Evolutionary conservation across 1,140 invertebrate species (phyloP).

Genomic region (Neodiprion lecontei): DNA sequence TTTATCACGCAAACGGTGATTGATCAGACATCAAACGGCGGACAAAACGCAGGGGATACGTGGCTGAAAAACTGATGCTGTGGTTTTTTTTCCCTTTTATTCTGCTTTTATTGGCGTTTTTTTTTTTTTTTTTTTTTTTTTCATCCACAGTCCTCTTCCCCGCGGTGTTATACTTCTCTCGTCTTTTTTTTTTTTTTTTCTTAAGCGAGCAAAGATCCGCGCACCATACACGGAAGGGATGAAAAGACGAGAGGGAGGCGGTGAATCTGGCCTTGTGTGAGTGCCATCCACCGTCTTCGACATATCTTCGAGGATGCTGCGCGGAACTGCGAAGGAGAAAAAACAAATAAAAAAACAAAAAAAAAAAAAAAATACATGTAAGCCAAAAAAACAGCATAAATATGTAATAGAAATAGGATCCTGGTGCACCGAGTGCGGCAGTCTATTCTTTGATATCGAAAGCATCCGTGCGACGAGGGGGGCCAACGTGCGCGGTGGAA

Average conservation of each 20-base stretch:
- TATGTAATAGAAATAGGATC: conserved; percentile 4
- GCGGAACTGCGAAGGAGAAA: no score
- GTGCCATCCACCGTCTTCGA: background rate
- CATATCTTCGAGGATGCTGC: no score
- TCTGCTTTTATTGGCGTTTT: background rate
- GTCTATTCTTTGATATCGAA: background rate
- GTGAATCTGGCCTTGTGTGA: background rate
- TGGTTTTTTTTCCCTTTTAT: background rate
- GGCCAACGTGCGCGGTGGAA: no score
- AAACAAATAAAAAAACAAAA: no score
- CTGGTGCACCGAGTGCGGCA: background rate
- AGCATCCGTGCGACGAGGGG: background rate
- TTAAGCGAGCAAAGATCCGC: background rate
- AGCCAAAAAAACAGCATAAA: conserved; percentile 5
- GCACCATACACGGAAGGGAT: background rate
- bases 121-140: background rate
- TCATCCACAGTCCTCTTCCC: background rate
- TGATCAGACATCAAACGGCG: background rate
- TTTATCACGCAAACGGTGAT: background rate
- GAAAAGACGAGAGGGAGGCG: background rate
- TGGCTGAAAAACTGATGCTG: background rate
- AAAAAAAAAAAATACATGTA: background rate
- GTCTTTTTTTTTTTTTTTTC: background rate
- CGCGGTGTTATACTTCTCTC: background rate
- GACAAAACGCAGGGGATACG: background rate